Conservation (phyloP, 2,888 invertebrate genomes). For the Eubasilissa splendida region DNA sequence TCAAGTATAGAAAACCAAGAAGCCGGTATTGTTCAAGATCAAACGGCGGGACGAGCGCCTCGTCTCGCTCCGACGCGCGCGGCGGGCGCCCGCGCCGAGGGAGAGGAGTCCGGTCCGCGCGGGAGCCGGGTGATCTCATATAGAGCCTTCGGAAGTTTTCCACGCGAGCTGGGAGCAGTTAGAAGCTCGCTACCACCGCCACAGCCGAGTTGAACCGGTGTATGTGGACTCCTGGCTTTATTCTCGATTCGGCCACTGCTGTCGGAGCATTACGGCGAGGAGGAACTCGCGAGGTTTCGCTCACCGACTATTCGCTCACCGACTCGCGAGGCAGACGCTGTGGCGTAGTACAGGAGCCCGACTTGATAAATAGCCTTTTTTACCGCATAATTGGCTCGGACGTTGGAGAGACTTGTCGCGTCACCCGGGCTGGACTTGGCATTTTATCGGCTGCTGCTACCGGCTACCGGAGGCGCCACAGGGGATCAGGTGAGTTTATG, state of each 20-base stretch:
- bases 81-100: slow-evolving; percentile 5
- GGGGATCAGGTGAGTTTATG: slow-evolving; percentile 36
- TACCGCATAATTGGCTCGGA: slow-evolving; percentile 36
- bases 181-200: slow-evolving; percentile 61
- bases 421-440: neutral
- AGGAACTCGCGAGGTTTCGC: slow-evolving; percentile 58
- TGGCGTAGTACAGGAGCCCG: slow-evolving; percentile 60
- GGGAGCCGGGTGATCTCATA: slow-evolving; percentile 58
- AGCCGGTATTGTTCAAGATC: slow-evolving; percentile 49
- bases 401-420: slow-evolving; percentile 35
- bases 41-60: slow-evolving; percentile 14
- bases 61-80: slow-evolving; percentile 36
- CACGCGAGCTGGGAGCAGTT: slow-evolving; percentile 57
- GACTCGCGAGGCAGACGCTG: slow-evolving; percentile 65
- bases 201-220: slow-evolving; percentile 59
- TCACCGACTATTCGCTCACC: slow-evolving; percentile 63
- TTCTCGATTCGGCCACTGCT: slow-evolving; percentile 75
- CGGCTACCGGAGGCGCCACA: slow-evolving; percentile 13
- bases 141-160: slow-evolving; percentile 58
- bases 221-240: slow-evolving; percentile 74
- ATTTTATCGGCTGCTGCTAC: neutral
- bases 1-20: slow-evolving; percentile 54
- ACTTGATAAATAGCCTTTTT: slow-evolving; percentile 46
- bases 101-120: slow-evolving; percentile 39
- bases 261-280: slow-evolving; percentile 72